phyloP scores from a whole-genome alignment of 1,140 invertebrate genomes.

The Proctacanthus coquilletti region DNA sequence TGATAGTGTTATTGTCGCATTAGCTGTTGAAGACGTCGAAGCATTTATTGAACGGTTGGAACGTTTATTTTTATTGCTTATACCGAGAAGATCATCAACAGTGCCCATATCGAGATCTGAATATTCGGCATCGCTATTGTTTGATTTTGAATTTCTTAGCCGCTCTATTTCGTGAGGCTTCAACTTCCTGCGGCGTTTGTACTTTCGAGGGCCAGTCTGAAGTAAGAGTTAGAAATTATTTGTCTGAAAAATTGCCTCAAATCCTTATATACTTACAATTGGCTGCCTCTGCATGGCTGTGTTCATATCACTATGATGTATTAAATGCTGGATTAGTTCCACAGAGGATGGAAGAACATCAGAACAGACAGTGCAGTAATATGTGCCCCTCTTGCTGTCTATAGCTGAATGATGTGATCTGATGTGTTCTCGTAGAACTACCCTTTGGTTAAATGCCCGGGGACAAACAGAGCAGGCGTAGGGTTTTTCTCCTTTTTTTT shows the following conservation, averaged over 20 bases:
- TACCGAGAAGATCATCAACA: constrained; percentile 31
- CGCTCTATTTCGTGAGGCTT: constrained; percentile 42
- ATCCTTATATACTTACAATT: constrained; percentile 31
- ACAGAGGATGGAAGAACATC: constrained; percentile 48
- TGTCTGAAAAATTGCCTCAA: background rate
- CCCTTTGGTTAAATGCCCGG: constrained; percentile 68
- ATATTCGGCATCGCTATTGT: constrained; percentile 23
- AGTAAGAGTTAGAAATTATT: constrained; percentile 5
- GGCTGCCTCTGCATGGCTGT: constrained; percentile 61
- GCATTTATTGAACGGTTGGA: constrained; percentile 6
- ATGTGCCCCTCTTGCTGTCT: constrained; percentile 43
- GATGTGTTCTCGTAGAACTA: constrained; percentile 65
- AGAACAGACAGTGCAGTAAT: constrained; percentile 58
- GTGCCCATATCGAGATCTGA: constrained; percentile 23
- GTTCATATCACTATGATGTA: constrained; percentile 67
- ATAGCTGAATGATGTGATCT: constrained; percentile 65
- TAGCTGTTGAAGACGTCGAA: constrained; percentile 9
- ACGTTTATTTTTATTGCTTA: constrained; percentile 17
- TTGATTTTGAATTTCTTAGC: constrained; percentile 22
- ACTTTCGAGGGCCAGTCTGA: constrained; percentile 55
- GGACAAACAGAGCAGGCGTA: constrained; percentile 91
- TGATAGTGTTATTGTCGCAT: constrained; percentile 6
- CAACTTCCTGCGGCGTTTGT: constrained; percentile 57
- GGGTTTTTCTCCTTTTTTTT: constrained; percentile 64
- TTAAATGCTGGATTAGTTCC: constrained; percentile 61